phyloP scores from a whole-genome alignment of 2,113 vertebrate genomes.

The Ardeotis arabs region DNA sequence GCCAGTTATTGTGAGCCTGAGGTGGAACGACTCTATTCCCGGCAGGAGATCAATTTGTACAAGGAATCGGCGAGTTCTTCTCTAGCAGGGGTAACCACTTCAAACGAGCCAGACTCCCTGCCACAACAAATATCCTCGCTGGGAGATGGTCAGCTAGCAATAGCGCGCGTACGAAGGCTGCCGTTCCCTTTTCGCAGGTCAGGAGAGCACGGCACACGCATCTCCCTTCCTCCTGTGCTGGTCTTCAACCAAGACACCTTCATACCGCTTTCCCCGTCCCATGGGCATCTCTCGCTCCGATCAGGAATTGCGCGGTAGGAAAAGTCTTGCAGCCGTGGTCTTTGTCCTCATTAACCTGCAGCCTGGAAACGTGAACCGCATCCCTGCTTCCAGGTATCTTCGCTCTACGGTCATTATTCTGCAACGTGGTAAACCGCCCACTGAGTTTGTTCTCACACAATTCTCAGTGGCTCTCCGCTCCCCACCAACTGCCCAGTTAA shows the following conservation, averaged over 20 bases:
- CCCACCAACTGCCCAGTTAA: not conserved
- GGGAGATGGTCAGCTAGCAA: not conserved
- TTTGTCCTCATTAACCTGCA: no score
- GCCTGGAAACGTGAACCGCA: not conserved
- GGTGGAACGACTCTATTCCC: constrained; percentile 25
- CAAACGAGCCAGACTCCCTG: constrained; percentile 17
- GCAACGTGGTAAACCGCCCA: fast-evolving
- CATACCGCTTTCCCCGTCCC: fast-evolving
- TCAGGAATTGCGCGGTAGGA: fast-evolving
- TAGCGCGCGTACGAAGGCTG: not conserved
- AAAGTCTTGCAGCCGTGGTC: fast-evolving
- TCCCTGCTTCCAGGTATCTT: not conserved
- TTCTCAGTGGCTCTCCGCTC: not conserved
- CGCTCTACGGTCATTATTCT: not conserved
- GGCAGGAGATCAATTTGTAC: constrained; percentile 58
- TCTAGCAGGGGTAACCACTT: not conserved
- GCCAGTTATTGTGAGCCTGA: constrained; percentile 54
- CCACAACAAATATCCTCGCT: not conserved
- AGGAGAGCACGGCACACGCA: fast-evolving
- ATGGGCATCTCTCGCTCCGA: fast-evolving
- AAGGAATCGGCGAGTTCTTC: constrained; percentile 5
- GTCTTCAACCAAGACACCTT: not conserved
- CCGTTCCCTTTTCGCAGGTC: not conserved
- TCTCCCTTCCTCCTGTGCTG: not conserved
- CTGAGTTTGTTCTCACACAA: fast-evolving